Base-by-base conservation (phyloP, 1,140 invertebrate genomes). In the Rhopalosiphum maidis region DNA sequence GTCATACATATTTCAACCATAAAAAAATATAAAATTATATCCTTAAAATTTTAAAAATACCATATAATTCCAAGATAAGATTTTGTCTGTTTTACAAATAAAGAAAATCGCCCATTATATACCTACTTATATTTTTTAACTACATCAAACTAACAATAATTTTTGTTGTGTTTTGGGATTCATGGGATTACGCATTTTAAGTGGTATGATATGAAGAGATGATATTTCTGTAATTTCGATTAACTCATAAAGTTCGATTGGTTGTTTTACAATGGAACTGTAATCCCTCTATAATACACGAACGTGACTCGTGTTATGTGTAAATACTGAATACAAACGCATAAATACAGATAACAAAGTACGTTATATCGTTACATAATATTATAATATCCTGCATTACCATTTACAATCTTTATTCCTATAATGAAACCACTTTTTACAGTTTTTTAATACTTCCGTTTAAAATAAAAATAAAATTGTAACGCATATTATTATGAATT, bases 211-310 rank as follows among this genome's bases (percentile, higher is more conserved):
- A 30, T 46, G 3, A 86, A 46, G 85, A 46, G 41, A 46, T 86
- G 41, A 41, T 46, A 86, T 41, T 25, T 86, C 25, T 41, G 4
- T 46, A 7, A 54, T 51, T 54, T 54, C 46, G 87, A 89, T 89
- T 89, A 89, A 54, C 46, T 89, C 18, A 35, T 54, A 35, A 89
- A 89, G 18, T 89, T 48, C 4, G 48, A 54, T 89, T 11, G 87
- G 30, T 89, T 89, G 22, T 89, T 87, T 22, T 89, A 54, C 87
- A 89, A 89, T 89, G n/a, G 48, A 89, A 89, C 48, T 54, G 51
- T 89, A 89, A 89, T 89, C 87, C 87, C 8, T 54, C n/a, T 21
- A 23, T 5, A 35, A 43, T 35, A 35, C 18, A 11, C 7, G 46
- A 51, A 89, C 87, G 48, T 54, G 87, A 89, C 46, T 54, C 46